Percentiles rank a stretch among this genome's conserved stretches.
phyloP scores from a whole-genome alignment of 37 sponge, comb jelly and placozoan species.

The Bolinopsis microptera region DNA sequence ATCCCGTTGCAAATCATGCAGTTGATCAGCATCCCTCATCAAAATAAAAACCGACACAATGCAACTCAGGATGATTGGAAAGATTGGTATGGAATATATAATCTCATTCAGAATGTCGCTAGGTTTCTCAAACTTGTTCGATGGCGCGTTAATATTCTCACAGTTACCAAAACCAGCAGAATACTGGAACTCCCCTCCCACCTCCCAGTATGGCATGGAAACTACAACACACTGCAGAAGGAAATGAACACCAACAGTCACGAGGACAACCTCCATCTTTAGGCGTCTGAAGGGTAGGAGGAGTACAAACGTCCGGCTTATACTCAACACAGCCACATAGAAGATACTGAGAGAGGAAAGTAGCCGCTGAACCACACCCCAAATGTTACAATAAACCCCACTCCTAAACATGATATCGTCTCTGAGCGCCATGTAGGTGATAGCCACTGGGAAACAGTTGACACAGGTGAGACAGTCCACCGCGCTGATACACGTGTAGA shows the following conservation, averaged over 20 bases:
- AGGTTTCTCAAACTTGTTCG: not conserved
- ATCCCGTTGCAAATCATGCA: not conserved
- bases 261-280: not conserved
- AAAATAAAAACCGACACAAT: not conserved
- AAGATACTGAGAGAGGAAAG: conserved; percentile 53
- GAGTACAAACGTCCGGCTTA: conserved; percentile 21
- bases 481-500: conserved; percentile 35
- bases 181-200: not conserved
- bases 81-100: conserved; percentile 9
- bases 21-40: not conserved
- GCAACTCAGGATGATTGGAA: conserved; percentile 16
- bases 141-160: not conserved
- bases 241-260: not conserved
- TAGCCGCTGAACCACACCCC: conserved; percentile 55
- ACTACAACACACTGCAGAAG: not conserved
- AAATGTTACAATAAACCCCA: conserved; percentile 46
- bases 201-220: conserved; percentile 50
- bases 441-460: conserved; percentile 14
- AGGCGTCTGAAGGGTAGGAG: conserved; percentile 23
- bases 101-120: not conserved
- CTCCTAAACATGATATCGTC: not conserved
- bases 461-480: conserved; percentile 15
- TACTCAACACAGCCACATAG: conserved; percentile 39
- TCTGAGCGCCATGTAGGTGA: not conserved
- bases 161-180: not conserved